Evolutionary conservation across 2,888 invertebrate species (phyloP).

Genomic region (Kuschelorhynchus macadamiae): DNA sequence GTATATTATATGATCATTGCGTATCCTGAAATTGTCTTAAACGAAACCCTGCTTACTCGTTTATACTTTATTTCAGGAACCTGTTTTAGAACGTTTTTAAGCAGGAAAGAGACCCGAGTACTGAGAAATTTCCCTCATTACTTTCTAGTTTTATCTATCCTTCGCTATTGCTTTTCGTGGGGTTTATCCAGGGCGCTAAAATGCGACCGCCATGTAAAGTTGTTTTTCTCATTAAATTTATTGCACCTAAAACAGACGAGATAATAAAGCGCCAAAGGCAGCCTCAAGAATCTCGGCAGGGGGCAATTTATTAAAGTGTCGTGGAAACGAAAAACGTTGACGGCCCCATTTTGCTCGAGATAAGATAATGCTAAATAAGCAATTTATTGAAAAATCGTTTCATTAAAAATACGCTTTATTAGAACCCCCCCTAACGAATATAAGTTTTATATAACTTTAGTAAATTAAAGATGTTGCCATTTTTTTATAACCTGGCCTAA

Average conservation of each 20-base stretch:
- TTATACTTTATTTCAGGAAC: no score
- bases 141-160: conserved; percentile 17
- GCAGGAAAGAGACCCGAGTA: no score
- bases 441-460: no score
- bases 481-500: no score
- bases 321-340: conserved; percentile 42
- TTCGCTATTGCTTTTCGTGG: conserved; percentile 4
- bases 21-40: no score
- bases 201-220: conserved; percentile 34
- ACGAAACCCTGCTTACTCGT: no score
- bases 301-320: conserved; percentile 49
- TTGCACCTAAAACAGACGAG: conserved; percentile 46
- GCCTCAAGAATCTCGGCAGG: conserved; percentile 40
- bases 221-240: conserved; percentile 48
- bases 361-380: conserved; percentile 46
- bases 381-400: conserved; percentile 44
- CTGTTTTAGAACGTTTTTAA: no score
- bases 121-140: conserved; percentile 5
- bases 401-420: no score
- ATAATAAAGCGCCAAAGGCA: conserved; percentile 46
- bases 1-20: no score
- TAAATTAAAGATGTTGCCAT: no score
- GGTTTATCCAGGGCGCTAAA: conserved; percentile 26
- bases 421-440: no score
- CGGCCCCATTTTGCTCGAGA: conserved; percentile 37